Conservation (phyloP, 1,140 invertebrate species). For the Onthophagus taurus region DNA sequence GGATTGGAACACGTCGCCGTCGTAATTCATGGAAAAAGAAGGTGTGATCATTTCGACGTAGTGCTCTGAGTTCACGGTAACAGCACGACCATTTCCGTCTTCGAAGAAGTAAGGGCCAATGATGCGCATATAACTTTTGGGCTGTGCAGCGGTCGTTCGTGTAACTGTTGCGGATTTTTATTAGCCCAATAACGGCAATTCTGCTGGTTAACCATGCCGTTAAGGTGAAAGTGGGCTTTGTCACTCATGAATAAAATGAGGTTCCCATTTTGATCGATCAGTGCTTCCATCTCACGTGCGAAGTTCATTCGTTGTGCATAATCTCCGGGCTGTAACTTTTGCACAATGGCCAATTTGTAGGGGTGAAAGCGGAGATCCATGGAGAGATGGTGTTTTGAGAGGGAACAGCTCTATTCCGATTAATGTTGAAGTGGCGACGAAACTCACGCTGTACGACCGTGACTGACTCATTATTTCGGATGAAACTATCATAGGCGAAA, state of each 20-base stretch:
- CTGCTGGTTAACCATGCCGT: conserved; percentile 7
- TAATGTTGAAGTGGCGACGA: no score
- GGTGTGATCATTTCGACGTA: conserved; percentile 13
- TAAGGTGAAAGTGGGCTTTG: conserved; percentile 9
- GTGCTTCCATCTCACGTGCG: conserved; percentile 7
- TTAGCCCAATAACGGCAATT: conserved; percentile 7
- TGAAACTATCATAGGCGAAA: no score
- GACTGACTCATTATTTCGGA: no score
- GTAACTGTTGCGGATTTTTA: conserved; percentile 10
- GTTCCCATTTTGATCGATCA: conserved; percentile 3
- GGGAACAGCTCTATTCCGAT: no score
- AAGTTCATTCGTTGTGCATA: conserved; percentile 5
- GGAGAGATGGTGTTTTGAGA: no score
- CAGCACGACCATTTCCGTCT: not conserved
- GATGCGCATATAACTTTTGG: conserved; percentile 1
- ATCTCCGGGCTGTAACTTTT: conserved; percentile 7
- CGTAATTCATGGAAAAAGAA: conserved; percentile 9
- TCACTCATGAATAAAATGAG: conserved; percentile 4
- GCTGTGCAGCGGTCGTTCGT: not conserved
- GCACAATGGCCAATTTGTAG: conserved; percentile 12
- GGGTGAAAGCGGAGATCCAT: no score
- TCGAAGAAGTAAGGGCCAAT: conserved; percentile 11
- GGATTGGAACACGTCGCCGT: not conserved
- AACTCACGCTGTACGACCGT: no score
- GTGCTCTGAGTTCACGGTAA: conserved; percentile 11